Evolutionary conservation across 2,113 vertebrate genomes (phyloP), one percentile per base, ranked within the genome.

Genomic region (Protomyctophum bolini): DNA sequence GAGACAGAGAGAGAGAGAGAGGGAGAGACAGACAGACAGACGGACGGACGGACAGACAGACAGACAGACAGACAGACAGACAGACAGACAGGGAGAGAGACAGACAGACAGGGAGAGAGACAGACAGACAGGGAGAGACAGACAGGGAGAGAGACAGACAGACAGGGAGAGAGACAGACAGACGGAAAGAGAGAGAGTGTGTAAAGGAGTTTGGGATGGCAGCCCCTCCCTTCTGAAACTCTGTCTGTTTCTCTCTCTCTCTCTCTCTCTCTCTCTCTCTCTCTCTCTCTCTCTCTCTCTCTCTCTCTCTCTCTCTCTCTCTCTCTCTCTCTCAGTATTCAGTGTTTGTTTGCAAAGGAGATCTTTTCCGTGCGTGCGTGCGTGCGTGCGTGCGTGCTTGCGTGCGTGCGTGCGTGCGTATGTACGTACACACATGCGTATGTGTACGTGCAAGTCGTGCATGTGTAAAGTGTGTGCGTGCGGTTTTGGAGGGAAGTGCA

Each of bases 281-380:
- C 49, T 90, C 58, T 41, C 33, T 41, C 58, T 60, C 57, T 57
- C 10, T 46, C 72, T 57, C n/a, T 58, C 58, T 47, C 59, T 54
- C 55, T 65, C 68, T 68, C 54, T 8, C 47, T 55, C 28, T 62
- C 85, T 84, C 77, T 82, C 81, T 86, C 82, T 76, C 82, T 86
- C 83, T 85, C 80, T 83, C 78, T 75, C 50, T 14, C 52, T 29
- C 48, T 69, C 93, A 91, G 83, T 92, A 94, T 95, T 95, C 92
- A 94, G 92, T 95, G 93, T 94, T 94, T 94, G 93, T 95, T 96
- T 94, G 93, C 93, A 88, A 86, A 90, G 87, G 85, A 86, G 33
- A 33, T 33, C 33, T 33, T 33, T 33, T 4, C 33, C 4, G 29
- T 66, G 49, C 41, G 10, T 66, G 63, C 41, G n/a, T 29, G 10